Conservation (phyloP, 2,113 vertebrate genomes). For the Penelope pileata region DNA sequence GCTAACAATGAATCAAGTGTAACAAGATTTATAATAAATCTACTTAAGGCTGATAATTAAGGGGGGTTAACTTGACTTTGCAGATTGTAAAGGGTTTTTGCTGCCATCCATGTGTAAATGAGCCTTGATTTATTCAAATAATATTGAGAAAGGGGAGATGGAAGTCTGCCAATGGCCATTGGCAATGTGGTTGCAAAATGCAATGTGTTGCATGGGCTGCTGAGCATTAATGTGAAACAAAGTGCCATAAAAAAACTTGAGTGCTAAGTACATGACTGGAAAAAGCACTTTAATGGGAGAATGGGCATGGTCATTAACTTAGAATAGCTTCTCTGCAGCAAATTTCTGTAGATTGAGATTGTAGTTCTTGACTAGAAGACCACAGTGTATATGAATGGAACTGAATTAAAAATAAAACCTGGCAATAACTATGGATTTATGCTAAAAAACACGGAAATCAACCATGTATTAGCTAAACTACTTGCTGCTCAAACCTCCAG, state of each 20-base stretch:
- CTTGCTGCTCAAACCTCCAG: background rate
- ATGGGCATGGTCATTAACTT: conserved; percentile 71
- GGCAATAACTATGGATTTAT: background rate
- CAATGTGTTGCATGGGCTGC: conserved; percentile 72
- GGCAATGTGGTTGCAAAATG: conserved; percentile 65
- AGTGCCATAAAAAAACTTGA: conserved; percentile 76
- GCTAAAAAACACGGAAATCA: background rate
- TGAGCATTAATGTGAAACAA: conserved; percentile 81
- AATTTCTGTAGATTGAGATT: background rate
- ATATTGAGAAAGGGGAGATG: background rate
- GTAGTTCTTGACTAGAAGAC: conserved; percentile 44
- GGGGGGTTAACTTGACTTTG: conserved; percentile 7
- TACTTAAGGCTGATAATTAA: background rate
- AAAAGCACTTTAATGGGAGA: conserved; percentile 71
- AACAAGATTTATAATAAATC: background rate
- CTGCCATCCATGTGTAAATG: background rate
- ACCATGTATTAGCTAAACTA: background rate
- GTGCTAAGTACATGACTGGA: conserved; percentile 72
- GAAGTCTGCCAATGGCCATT: conserved; percentile 21
- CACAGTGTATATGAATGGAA: conserved; percentile 16
- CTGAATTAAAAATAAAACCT: background rate
- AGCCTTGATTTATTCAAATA: conserved; percentile 26
- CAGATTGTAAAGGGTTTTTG: background rate
- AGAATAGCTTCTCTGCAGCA: conserved; percentile 64
- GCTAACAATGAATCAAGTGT: background rate